Evolutionary conservation across 2,888 invertebrate genomes (phyloP).

Genomic region (Pyrgus malvae): DNA sequence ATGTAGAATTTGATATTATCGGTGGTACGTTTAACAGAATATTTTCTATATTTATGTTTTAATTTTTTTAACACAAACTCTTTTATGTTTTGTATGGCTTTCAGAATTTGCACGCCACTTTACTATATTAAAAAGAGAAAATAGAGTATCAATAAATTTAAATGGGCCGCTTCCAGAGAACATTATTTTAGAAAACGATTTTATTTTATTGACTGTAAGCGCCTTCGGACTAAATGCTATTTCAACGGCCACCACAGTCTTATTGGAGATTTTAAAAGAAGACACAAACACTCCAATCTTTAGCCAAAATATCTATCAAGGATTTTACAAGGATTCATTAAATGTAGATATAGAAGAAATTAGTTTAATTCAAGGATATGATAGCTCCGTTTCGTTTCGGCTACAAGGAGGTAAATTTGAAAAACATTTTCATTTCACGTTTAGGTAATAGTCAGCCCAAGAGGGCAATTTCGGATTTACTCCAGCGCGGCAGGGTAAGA

Average conservation of each 20-base stretch:
- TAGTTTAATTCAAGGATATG: slow-evolving; percentile 54
- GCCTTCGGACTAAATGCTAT: slow-evolving; percentile 54
- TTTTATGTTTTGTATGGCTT: too few relatives aligned
- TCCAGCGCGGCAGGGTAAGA: too few relatives aligned
- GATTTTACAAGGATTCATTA: slow-evolving; percentile 41
- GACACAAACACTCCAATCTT: slow-evolving; percentile 58
- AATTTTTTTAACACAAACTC: too few relatives aligned
- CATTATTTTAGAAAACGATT: slow-evolving; percentile 50
- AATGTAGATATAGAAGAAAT: slow-evolving; percentile 47
- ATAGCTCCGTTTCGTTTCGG: slow-evolving; percentile 47
- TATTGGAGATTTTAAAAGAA: slow-evolving; percentile 60
- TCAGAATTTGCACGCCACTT: slow-evolving; percentile 52
- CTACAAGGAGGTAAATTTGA: slow-evolving; percentile 50
- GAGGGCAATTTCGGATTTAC: too few relatives aligned
- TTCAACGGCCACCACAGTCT: slow-evolving; percentile 49
- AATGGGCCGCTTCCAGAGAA: slow-evolving; percentile 44
- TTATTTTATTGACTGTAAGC: slow-evolving; percentile 51
- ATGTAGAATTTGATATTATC: slow-evolving; percentile 3
- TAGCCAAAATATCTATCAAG: slow-evolving; percentile 51
- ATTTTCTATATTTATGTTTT: neutral
- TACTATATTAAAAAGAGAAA: slow-evolving; percentile 36
- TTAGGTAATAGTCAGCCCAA: too few relatives aligned
- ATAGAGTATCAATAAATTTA: slow-evolving; percentile 44
- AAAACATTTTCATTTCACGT: neutral
- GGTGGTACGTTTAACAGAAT: slow-evolving; percentile 4